phyloP scores from a whole-genome alignment of 2,113 vertebrate species.

The Pteruthius melanotis region DNA sequence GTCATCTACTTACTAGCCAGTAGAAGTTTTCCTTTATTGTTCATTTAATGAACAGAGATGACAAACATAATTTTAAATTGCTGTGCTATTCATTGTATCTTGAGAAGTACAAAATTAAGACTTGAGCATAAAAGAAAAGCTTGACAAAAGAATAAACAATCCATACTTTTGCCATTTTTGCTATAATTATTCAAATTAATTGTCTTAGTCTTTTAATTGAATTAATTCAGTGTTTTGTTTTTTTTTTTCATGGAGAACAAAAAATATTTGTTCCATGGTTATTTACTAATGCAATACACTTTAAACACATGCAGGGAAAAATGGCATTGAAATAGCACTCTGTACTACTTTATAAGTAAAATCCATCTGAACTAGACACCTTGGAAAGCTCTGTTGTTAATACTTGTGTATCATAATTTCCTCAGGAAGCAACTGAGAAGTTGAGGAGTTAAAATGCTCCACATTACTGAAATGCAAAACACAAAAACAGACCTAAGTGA shows the following conservation, averaged over 20 bases:
- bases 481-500: neutral
- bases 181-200: neutral
- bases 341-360: neutral
- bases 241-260: conserved; percentile 1
- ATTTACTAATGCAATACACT: neutral
- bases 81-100: neutral
- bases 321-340: neutral
- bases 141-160: conserved; percentile 5
- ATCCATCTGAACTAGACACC: neutral
- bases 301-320: neutral
- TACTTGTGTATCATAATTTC: neutral
- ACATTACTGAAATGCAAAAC: neutral
- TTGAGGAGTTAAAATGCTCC: neutral
- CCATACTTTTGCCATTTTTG: neutral
- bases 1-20: neutral
- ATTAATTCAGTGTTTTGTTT: neutral
- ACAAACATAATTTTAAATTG: conserved; percentile 1
- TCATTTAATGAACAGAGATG: neutral
- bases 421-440: neutral
- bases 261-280: neutral
- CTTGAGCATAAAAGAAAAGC: neutral
- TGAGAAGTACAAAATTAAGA: neutral
- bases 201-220: neutral
- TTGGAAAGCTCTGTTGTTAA: neutral
- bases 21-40: neutral